These are phyloP conservation scores for Leptogaster cylindrica DNA, from an alignment of 2,888 invertebrate species.

Conservation along the genomic window DNA sequence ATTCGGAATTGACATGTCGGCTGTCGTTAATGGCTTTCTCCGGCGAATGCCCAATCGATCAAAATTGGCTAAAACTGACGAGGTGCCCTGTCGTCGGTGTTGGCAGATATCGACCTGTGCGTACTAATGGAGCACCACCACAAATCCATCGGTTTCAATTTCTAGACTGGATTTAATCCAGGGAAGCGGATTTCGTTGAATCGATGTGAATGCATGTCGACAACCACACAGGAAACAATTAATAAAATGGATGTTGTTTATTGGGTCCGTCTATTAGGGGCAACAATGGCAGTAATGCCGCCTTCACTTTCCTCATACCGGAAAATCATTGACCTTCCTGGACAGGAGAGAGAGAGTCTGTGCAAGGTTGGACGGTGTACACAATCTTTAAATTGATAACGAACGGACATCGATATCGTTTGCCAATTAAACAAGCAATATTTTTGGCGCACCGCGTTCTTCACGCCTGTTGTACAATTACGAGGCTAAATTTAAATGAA, in stretches of 20 bases:
- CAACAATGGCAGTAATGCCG: constrained; percentile 11
- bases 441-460: constrained; percentile 5
- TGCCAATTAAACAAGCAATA: constrained; percentile 12
- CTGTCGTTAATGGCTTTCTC: constrained; percentile 17
- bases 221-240: constrained; percentile 23
- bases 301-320: constrained; percentile 27
- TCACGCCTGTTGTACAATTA: constrained; percentile 16
- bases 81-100: constrained; percentile 21
- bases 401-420: not conserved
- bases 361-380: constrained; percentile 3
- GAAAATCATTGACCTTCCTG: constrained; percentile 29
- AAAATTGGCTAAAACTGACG: constrained; percentile 28
- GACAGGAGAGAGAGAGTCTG: not conserved
- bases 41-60: constrained; percentile 15
- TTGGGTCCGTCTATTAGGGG: constrained; percentile 20
- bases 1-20: constrained; percentile 8
- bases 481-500: not conserved
- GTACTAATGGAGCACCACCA: not conserved
- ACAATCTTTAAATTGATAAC: constrained; percentile 13
- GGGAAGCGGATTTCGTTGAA: constrained; percentile 3
- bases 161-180: constrained; percentile 10
- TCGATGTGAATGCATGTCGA: constrained; percentile 21
- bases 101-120: constrained; percentile 32
- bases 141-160: constrained; percentile 15
- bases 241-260: constrained; percentile 6